Evolutionary conservation across 2,797 vertebrate genomes (phyloP), one percentile per base, ranked within the genome.

Genomic region (Phoeniculus purpureus): DNA sequence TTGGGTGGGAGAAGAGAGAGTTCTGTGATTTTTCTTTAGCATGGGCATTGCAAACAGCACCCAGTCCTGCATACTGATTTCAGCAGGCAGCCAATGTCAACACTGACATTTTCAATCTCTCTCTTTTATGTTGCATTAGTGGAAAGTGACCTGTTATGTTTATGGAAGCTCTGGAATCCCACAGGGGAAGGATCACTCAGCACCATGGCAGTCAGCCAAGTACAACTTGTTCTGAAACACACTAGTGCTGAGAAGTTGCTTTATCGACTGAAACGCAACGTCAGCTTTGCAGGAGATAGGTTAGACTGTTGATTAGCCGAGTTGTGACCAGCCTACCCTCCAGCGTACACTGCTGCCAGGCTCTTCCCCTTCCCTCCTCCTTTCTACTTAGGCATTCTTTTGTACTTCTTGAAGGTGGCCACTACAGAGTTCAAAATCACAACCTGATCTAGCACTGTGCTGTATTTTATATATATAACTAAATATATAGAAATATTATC

Each of bases 151-250:
- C 96, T 96, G 89, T 74, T 94, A 79, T 96, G 80, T 97, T 94
- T 96, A 84, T 96, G 94, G 92, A 96, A 92, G 95, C 92, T 94
- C 66, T 95, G 94, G 95, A 95, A 95, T 97, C 96, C 93, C 34
- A 4, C 83, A 88, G 91, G 95, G 95, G 95, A 94, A 95, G 92
- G 91, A 97, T 97, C 93, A 78, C 59, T 96, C 89, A 78, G 81
- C 93, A 66, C 64, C 37, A 5, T 89, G 94, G 96, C 95, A 59
- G 51, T 15, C 50, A 61, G 93, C 94, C 96, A 97, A 96, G 95
- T 88, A 97, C 94, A 97, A 88, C 93, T 97, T 96, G 95, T 97
- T 94, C 89, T 88, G 92, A 94, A 95, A 71, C 78, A n/a, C 48
- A 59, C 83, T 52, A 56, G 89, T 60, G 92, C 93, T 91, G 91